Base-by-base conservation (phyloP, 2,797 vertebrate species). In the Microchirus variegatus region DNA sequence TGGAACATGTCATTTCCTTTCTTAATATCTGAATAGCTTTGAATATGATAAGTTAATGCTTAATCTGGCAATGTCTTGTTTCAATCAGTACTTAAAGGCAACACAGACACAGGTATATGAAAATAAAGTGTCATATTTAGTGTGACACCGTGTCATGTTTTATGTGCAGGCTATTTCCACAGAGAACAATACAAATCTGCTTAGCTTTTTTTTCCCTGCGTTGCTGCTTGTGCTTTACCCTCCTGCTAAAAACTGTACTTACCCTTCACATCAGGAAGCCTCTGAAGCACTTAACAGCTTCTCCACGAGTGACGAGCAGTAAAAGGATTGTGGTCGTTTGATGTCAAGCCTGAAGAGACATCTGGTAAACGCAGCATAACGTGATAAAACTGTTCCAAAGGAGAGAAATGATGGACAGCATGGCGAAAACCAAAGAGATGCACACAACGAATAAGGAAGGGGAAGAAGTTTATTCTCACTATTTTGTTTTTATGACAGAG, bases 211-310 rank as follows among this genome's bases (percentile, higher is more conserved):
- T n/a, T n/a, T n/a, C n/a, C n/a, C 31, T 31, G 31, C 1, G 31
- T 31, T 31, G 31, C 31, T 31, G 31, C 5, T 31, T 63, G 17
- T 18, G 56, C 35, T 54, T 53, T 15, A 45, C 38, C 67, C 35
- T 70, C 66, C 47, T 49, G 62, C 59, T 35, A 36, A 47, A 60
- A 41, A 8, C 57, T 42, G 35, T 9, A 53, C 67, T 63, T 53
- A 53, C 13, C 48, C 36, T 16, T 6, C 51, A 0, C 75, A 57
- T 54, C 55, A 19, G 51, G 65, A 53, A 26, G 54, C 15, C 46
- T 75, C 63, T 75, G 79, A 75, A 75, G 40, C 63, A 7, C 44
- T 55, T 42, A 68, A 59, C 44, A 48, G 64, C n/a, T 41, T 68
- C 50, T 49, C 15, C 36, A 35, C 18, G 58, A 60, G 50, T 48